Evolutionary conservation across 2,113 vertebrate genomes (phyloP).

Genomic region (Odocoileus virginianus): DNA sequence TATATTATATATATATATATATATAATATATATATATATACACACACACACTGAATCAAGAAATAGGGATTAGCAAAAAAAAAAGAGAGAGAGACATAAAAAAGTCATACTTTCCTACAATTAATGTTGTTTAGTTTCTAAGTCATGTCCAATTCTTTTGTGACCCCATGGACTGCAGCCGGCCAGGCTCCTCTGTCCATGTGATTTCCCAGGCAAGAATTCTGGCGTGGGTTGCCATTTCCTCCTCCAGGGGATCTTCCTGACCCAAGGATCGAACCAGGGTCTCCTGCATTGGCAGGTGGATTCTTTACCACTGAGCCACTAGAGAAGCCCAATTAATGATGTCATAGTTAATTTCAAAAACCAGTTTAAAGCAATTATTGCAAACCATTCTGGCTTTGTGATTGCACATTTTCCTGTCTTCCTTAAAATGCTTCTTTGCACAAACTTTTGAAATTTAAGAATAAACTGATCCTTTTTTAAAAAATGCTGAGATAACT

Average conservation of each 20-base stretch:
- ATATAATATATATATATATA: fast-evolving
- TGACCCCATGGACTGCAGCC: background rate
- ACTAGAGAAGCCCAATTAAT: background rate
- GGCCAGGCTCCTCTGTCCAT: background rate
- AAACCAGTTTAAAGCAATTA: background rate
- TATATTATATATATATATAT: too few species aligned
- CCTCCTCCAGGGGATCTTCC: background rate
- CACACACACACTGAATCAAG: background rate
- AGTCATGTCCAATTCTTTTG: background rate
- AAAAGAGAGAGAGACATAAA: background rate
- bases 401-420: background rate
- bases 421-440: constrained; percentile 1
- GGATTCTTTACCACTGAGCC: background rate
- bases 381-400: background rate
- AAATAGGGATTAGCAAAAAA: background rate
- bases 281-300: background rate
- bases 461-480: background rate
- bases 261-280: background rate
- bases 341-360: background rate
- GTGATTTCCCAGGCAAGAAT: background rate
- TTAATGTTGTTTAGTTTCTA: background rate
- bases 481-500: background rate
- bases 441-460: background rate
- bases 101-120: background rate
- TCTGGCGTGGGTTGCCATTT: background rate